Percentiles rank a stretch among this genome's conserved stretches.
These are phyloP conservation scores for Phyllostomus hastatus DNA, from an alignment of 2,113 vertebrate genomes.

Conservation along the genomic window DNA sequence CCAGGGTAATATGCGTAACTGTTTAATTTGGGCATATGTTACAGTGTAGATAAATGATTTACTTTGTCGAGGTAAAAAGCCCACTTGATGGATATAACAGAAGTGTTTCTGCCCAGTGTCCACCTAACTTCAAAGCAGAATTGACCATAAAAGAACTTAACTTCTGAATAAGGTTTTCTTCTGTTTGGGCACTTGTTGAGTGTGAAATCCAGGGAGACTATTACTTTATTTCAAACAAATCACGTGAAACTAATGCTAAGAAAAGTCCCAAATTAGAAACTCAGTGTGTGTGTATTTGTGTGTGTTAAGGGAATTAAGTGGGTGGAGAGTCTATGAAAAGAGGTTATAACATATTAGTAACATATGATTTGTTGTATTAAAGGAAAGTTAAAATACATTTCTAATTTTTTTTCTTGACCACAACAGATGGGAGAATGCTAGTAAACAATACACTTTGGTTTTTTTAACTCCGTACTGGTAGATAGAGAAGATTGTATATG, in stretches of 20 bases:
- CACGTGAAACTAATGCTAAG: conserved; percentile 9
- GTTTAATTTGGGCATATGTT: background rate
- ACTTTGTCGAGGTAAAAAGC: background rate
- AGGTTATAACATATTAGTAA: conserved; percentile 5
- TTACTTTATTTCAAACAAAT: conserved; percentile 30
- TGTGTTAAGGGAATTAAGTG: background rate
- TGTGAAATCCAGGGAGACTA: background rate
- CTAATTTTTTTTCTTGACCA: conserved; percentile 36
- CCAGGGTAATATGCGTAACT: background rate
- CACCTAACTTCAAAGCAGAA: background rate
- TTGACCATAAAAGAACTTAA: background rate
- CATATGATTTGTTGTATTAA: conserved; percentile 14
- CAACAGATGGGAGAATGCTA: conserved; percentile 30
- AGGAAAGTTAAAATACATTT: conserved; percentile 32
- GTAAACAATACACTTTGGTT: conserved; percentile 2
- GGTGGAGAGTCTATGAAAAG: conserved; percentile 8
- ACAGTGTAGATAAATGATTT: background rate
- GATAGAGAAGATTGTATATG: background rate
- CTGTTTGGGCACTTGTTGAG: conserved; percentile 21
- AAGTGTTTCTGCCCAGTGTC: background rate
- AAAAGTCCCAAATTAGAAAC: conserved; percentile 10
- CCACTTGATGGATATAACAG: background rate
- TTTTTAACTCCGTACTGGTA: background rate
- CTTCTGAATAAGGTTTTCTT: background rate
- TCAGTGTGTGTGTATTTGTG: background rate